Conservation (phyloP, 2,888 invertebrate genomes). For the Phrixothrix hirtus region DNA sequence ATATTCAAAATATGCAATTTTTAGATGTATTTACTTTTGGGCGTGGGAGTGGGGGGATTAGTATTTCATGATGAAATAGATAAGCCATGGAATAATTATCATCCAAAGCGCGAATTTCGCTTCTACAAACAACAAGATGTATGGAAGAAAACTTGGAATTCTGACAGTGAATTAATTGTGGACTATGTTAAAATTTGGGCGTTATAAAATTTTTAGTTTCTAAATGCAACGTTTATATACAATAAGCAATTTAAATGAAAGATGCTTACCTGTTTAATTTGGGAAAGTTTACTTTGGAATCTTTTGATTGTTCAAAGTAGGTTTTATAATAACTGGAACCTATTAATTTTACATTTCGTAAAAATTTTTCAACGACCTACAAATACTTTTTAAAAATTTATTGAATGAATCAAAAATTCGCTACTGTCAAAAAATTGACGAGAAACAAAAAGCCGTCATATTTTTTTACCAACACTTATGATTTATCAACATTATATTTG, state of each 20-base stretch:
- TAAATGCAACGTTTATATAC: not conserved
- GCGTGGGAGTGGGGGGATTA: conserved; percentile 77
- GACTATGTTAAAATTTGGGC: conserved; percentile 71
- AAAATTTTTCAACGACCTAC: too few relatives aligned
- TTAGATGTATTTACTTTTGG: conserved; percentile 76
- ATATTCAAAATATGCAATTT: conserved; percentile 27
- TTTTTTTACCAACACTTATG: too few relatives aligned
- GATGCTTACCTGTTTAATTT: too few relatives aligned
- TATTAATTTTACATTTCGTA: too few relatives aligned
- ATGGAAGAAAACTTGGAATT: conserved; percentile 70
- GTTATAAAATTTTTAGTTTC: conserved; percentile 48
- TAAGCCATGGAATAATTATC: conserved; percentile 78
- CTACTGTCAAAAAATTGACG: too few relatives aligned
- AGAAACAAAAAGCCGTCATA: too few relatives aligned
- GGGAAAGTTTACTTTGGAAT: too few relatives aligned
- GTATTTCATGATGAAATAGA: conserved; percentile 66
- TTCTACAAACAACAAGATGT: conserved; percentile 67
- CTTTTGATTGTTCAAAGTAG: too few relatives aligned
- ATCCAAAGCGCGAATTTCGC: conserved; percentile 65
- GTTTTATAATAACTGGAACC: too few relatives aligned
- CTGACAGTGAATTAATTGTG: conserved; percentile 62
- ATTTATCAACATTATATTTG: too few relatives aligned
- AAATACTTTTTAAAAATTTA: too few relatives aligned
- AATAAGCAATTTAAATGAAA: not conserved
- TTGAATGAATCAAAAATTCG: too few relatives aligned